Evolutionary conservation across 2,888 invertebrate genomes (phyloP).

Genomic region (Aphidius colemani): DNA sequence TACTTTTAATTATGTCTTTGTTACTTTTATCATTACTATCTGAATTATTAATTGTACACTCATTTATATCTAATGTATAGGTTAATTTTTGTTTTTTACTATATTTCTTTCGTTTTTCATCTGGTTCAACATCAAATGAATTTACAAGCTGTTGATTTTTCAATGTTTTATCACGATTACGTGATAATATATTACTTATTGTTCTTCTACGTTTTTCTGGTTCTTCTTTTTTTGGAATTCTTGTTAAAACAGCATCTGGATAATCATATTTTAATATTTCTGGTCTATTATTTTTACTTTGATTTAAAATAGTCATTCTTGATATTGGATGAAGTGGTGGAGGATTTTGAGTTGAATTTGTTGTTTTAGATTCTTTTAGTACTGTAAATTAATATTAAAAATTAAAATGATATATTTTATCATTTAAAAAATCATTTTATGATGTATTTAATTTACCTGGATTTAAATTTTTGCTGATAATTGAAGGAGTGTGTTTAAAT

Average conservation of each 20-base stretch:
- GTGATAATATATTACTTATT: constrained; percentile 52
- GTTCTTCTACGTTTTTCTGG: constrained; percentile 53
- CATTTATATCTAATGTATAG: too few relatives aligned
- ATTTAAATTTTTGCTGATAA: too few relatives aligned
- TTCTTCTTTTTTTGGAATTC: constrained; percentile 55
- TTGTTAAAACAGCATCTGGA: constrained; percentile 58
- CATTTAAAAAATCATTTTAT: too few relatives aligned
- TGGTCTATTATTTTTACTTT: constrained; percentile 44
- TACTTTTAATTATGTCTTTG: constrained; percentile 53
- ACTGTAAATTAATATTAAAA: constrained; percentile 39
- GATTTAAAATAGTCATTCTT: constrained; percentile 52
- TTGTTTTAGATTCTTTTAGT: constrained; percentile 54
- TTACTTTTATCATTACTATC: constrained; percentile 51
- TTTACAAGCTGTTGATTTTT: constrained; percentile 52
- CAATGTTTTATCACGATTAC: constrained; percentile 50
- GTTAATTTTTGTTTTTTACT: too few relatives aligned
- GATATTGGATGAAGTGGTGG: constrained; percentile 58
- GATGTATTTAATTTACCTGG: too few relatives aligned
- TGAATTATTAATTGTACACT: constrained; percentile 44
- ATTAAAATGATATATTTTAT: too few relatives aligned
- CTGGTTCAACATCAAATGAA: constrained; percentile 39
- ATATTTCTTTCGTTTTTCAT: constrained; percentile 30
- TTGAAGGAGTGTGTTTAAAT: too few relatives aligned
- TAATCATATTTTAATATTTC: constrained; percentile 58
- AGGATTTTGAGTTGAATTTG: constrained; percentile 53